Evolutionary conservation across 2,888 invertebrate species (phyloP).

Genomic region (Zygothrica quintamaculata): DNA sequence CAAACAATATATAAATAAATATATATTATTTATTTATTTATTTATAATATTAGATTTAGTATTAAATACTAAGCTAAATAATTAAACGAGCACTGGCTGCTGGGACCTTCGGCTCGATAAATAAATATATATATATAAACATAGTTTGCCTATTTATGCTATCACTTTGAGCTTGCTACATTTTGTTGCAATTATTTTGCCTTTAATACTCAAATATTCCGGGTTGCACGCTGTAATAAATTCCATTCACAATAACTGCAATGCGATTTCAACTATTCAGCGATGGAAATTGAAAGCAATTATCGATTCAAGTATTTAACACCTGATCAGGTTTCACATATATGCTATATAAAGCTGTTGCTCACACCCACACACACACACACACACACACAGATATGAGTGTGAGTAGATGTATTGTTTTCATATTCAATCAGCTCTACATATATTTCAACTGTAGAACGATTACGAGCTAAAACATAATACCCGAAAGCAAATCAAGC

Average conservation of each 20-base stretch:
- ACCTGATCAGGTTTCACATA: slow-evolving; percentile 35
- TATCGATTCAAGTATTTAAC: slow-evolving; percentile 29
- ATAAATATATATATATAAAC: too few species aligned
- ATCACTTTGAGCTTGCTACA: too few species aligned
- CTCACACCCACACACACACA: slow-evolving; percentile 11
- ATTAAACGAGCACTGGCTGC: too few species aligned
- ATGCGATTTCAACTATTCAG: slow-evolving; percentile 2
- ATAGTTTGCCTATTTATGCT: too few species aligned
- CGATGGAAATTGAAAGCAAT: slow-evolving; percentile 13
- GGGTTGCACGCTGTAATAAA: slow-evolving; percentile 9
- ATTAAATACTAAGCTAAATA: too few species aligned
- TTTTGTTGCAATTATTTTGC: not conserved
- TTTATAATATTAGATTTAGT: too few species aligned
- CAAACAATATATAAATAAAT: too few species aligned
- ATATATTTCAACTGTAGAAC: slow-evolving; percentile 39
- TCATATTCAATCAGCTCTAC: slow-evolving; percentile 36
- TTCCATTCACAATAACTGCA: slow-evolving; percentile 6
- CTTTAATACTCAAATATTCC: not conserved
- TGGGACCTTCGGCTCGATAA: too few species aligned
- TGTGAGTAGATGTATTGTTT: too few species aligned
- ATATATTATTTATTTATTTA: too few species aligned
- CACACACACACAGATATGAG: not conserved
- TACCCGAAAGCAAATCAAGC: slow-evolving; percentile 55
- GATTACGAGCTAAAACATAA: slow-evolving; percentile 31
- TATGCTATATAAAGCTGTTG: too few species aligned